phyloP scores from a whole-genome alignment of 2,888 invertebrate species.

The Caenorhabditis sp. region DNA sequence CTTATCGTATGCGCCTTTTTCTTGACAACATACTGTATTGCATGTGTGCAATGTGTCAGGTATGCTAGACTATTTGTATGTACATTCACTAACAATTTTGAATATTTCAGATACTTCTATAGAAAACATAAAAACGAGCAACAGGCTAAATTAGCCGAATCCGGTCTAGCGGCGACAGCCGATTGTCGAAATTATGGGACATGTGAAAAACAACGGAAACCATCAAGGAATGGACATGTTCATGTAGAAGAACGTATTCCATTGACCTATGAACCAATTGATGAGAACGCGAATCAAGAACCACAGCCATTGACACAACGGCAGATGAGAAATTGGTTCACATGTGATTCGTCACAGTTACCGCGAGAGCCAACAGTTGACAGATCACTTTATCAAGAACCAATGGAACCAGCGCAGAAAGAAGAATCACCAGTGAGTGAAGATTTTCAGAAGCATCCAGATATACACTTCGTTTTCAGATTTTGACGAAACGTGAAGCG shows the following conservation, averaged over 20 bases:
- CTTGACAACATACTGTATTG: slow-evolving; percentile 56
- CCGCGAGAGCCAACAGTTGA: slow-evolving; percentile 62
- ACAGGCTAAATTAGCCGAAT: slow-evolving; percentile 21
- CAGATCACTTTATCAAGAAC: slow-evolving; percentile 16
- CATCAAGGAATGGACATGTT: slow-evolving; percentile 33
- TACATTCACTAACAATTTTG: neutral
- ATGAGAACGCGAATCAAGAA: slow-evolving; percentile 24
- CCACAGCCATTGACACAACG: slow-evolving; percentile 44
- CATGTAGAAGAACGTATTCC: slow-evolving; percentile 31
- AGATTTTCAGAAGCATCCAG: neutral
- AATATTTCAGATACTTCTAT: slow-evolving; percentile 7
- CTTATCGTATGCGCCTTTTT: slow-evolving; percentile 46
- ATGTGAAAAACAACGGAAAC: slow-evolving; percentile 23
- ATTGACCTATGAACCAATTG: slow-evolving; percentile 32
- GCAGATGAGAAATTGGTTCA: slow-evolving; percentile 63
- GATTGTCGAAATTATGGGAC: slow-evolving; percentile 36
- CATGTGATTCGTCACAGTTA: slow-evolving; percentile 65
- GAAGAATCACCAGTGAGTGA: slow-evolving; percentile 36
- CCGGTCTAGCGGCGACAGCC: slow-evolving; percentile 17
- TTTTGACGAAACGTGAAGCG: slow-evolving; percentile 23
- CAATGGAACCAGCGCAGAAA: slow-evolving; percentile 10
- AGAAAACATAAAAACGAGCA: slow-evolving; percentile 10
- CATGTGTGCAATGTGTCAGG: slow-evolving; percentile 43
- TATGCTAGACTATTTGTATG: slow-evolving; percentile 14
- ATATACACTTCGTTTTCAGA: slow-evolving; percentile 11